A percentile compares a stretch with the other conserved stretches of the same genome.
These are phyloP conservation scores for Marcusenius ussheri DNA, from an alignment of 2,113 vertebrate species.

Conservation along the genomic window DNA sequence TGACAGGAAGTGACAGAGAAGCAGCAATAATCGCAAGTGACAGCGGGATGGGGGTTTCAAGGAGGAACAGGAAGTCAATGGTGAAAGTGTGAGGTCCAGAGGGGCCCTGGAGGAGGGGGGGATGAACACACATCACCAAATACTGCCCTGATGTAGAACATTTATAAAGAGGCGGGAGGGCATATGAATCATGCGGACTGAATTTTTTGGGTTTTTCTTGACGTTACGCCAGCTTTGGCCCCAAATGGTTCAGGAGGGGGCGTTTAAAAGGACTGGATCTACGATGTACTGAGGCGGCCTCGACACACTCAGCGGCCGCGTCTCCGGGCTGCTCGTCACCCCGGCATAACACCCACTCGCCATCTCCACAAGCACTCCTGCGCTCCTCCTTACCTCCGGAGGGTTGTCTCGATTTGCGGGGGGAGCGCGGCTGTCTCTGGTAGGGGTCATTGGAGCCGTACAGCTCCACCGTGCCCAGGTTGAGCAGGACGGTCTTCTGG, in stretches of 20 bases:
- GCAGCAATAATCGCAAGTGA: not conserved
- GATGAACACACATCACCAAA: not conserved
- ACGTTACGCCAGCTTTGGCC: not conserved
- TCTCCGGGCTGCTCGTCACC: not conserved
- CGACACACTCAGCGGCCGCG: not conserved
- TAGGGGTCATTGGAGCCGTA: constrained; percentile 93
- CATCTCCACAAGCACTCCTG: not conserved
- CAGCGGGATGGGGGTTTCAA: not conserved
- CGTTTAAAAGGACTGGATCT: not conserved
- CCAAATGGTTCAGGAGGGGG: not conserved
- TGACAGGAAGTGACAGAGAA: constrained; percentile 1
- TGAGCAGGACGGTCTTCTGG: constrained; percentile 90
- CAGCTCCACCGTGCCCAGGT: constrained; percentile 83
- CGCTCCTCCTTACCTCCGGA: constrained; percentile 76
- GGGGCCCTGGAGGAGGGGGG: not conserved
- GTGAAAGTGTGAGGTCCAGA: not conserved
- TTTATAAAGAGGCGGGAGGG: not conserved
- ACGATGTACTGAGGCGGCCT: not conserved
- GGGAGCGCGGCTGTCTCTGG: constrained; percentile 89
- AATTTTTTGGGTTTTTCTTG: not conserved
- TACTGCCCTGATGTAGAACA: not conserved
- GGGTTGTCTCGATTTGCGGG: constrained; percentile 86
- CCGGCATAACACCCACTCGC: not conserved
- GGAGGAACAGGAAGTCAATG: not conserved
- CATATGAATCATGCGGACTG: not conserved